Percentiles rank a stretch among this genome's conserved stretches.
These are phyloP conservation scores for Labia minor DNA, from an alignment of 2,888 invertebrate genomes.

Conservation along the genomic window DNA sequence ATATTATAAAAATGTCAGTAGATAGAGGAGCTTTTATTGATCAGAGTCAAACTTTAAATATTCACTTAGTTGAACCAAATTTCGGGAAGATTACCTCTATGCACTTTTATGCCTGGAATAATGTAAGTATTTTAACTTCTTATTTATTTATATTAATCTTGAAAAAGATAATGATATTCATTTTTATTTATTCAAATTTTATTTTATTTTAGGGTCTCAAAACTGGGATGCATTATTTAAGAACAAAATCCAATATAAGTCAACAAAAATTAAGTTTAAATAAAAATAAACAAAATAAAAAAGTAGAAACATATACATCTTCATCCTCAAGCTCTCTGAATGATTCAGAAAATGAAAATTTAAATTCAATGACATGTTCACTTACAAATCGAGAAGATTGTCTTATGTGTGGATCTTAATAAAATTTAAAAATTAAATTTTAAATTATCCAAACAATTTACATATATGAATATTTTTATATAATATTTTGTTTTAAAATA, in stretches of 20 bases:
- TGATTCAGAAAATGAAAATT: slow-evolving; percentile 37
- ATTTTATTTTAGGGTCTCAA: slow-evolving; percentile 45
- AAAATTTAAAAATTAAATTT: not conserved
- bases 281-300: slow-evolving; percentile 38
- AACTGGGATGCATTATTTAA: slow-evolving; percentile 54
- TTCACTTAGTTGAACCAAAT: slow-evolving; percentile 50
- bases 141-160: not conserved
- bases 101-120: slow-evolving; percentile 54
- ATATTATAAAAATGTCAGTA: slow-evolving; percentile 48
- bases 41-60: slow-evolving; percentile 52
- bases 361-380: slow-evolving; percentile 75
- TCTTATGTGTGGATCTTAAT: slow-evolving; percentile 71
- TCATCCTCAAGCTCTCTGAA: slow-evolving; percentile 17
- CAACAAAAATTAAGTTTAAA: slow-evolving; percentile 55
- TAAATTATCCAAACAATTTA: no score
- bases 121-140: slow-evolving; percentile 32
- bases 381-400: slow-evolving; percentile 80
- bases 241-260: slow-evolving; percentile 49
- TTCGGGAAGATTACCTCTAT: slow-evolving; percentile 50
- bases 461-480: no score
- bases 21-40: slow-evolving; percentile 54
- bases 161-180: no score
- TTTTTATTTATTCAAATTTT: not conserved
- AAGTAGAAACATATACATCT: not conserved
- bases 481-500: no score